Percentiles rank a stretch among this genome's conserved stretches.
Conservation (phyloP, 2,113 vertebrate species). For the Pomatostomus ruficeps region DNA sequence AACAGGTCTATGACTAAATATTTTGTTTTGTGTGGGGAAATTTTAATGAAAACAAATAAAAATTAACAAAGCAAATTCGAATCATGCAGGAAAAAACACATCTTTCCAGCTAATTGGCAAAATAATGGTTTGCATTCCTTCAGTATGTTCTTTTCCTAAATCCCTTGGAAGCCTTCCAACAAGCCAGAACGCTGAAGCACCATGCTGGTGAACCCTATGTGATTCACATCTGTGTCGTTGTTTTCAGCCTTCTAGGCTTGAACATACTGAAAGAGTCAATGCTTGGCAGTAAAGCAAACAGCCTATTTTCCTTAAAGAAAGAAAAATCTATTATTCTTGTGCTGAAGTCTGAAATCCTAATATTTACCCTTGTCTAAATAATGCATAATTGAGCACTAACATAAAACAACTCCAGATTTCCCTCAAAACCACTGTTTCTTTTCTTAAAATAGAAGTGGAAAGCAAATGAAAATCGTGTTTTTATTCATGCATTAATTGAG, state of each 20-base stretch:
- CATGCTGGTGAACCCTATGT: slow-evolving; percentile 3
- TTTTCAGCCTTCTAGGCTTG: slow-evolving; percentile 41
- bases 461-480: background rate
- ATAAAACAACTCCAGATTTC: background rate
- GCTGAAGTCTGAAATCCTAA: background rate
- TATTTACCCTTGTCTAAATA: slow-evolving; percentile 3
- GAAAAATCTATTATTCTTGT: slow-evolving; percentile 29
- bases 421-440: background rate
- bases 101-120: slow-evolving; percentile 52
- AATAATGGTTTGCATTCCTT: background rate
- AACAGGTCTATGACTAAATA: background rate
- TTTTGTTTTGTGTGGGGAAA: slow-evolving; percentile 5
- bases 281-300: background rate
- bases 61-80: slow-evolving; percentile 25
- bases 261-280: slow-evolving; percentile 52
- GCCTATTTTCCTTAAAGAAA: background rate
- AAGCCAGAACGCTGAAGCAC: background rate
- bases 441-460: background rate
- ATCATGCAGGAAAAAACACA: slow-evolving; percentile 2
- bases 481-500: background rate
- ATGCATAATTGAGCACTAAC: background rate
- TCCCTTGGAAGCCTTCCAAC: slow-evolving; percentile 25
- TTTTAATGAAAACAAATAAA: slow-evolving; percentile 53
- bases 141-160: background rate
- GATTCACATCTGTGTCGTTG: slow-evolving; percentile 21